Conservation (phyloP, 2,888 invertebrate genomes). For the Polydrusus cervinus region DNA sequence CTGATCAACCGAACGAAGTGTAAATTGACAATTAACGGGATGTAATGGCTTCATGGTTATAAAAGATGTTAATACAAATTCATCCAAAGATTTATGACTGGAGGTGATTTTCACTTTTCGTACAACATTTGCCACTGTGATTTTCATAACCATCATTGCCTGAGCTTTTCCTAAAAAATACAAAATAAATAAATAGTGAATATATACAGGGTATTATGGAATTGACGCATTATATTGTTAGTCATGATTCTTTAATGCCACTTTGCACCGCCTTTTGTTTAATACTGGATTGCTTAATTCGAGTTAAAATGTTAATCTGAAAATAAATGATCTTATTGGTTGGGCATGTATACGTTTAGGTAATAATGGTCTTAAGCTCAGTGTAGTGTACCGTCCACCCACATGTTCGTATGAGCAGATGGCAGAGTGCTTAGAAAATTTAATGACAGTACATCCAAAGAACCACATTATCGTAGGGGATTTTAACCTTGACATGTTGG, state of each 20-base stretch:
- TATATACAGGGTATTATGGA: too few species aligned
- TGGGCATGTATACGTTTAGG: too few species aligned
- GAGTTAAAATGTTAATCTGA: too few species aligned
- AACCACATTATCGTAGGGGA: too few species aligned
- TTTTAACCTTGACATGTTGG: too few species aligned
- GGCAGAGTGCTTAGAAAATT: background rate
- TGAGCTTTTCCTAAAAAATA: conserved; percentile 68
- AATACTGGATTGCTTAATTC: too few species aligned
- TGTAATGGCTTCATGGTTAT: conserved; percentile 36
- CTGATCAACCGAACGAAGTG: background rate
- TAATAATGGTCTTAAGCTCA: background rate
- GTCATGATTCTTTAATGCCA: too few species aligned
- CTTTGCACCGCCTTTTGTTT: too few species aligned
- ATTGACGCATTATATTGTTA: too few species aligned
- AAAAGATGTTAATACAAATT: conserved; percentile 18
- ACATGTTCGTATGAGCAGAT: background rate
- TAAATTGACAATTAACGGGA: conserved; percentile 29
- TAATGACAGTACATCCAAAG: too few species aligned
- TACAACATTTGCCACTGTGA: conserved; percentile 65
- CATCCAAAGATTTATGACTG: conserved; percentile 47
- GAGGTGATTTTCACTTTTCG: conserved; percentile 63
- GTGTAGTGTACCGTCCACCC: background rate
- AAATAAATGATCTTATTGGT: too few species aligned
- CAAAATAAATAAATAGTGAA: too few species aligned
- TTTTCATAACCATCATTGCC: conserved; percentile 70